Evolutionary conservation across 2,113 vertebrate species (phyloP).

Genomic region (Coregonus clupeaformis): DNA sequence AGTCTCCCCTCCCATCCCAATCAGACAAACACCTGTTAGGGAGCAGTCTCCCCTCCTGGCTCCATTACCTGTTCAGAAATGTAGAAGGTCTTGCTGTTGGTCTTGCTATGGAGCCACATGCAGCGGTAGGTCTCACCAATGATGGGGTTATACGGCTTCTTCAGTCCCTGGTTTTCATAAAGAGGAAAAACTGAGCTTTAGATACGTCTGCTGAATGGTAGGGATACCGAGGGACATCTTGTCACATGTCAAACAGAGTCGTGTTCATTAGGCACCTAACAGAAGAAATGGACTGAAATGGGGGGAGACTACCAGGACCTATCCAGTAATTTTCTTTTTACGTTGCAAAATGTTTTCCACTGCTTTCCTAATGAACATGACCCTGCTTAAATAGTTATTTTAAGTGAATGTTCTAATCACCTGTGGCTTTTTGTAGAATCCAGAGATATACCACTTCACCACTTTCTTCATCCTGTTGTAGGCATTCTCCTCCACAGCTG

Average conservation of each 20-base stretch:
- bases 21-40: too few relatives aligned
- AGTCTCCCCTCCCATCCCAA: too few relatives aligned
- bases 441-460: slow-evolving; percentile 98
- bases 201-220: not conserved
- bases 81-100: slow-evolving; percentile 97
- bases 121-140: slow-evolving; percentile 96
- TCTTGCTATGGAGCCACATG: slow-evolving; percentile 93
- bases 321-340: too few relatives aligned
- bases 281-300: too few relatives aligned
- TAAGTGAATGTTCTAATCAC: slow-evolving; percentile 57
- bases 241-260: too few relatives aligned
- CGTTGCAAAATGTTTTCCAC: too few relatives aligned
- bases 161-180: slow-evolving; percentile 81
- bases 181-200: slow-evolving; percentile 11
- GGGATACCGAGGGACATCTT: not conserved
- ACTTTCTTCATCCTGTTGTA: slow-evolving; percentile 97
- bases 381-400: too few relatives aligned
- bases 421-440: slow-evolving; percentile 99
- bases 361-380: too few relatives aligned
- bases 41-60: too few relatives aligned
- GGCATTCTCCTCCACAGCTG: slow-evolving; percentile 94
- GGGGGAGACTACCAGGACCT: too few relatives aligned
- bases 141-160: slow-evolving; percentile 99
- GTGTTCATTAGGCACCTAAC: too few relatives aligned
- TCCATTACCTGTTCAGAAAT: slow-evolving; percentile 91